Evolutionary conservation across 2,113 vertebrate species (phyloP).

Genomic region (Maylandia zebra): DNA sequence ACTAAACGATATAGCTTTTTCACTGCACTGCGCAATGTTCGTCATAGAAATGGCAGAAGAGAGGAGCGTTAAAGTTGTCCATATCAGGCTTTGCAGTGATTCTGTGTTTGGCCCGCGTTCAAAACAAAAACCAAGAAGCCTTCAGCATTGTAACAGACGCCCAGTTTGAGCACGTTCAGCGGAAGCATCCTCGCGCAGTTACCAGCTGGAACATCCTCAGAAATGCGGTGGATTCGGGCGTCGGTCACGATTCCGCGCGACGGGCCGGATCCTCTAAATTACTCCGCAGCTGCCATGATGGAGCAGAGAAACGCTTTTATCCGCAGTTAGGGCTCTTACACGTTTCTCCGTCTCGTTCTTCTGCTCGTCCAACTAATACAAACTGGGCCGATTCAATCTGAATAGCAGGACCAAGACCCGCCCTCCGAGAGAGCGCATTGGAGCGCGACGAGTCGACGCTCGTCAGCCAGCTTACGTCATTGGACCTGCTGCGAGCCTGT

Average conservation of each 20-base stretch:
- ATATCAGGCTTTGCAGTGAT: background rate
- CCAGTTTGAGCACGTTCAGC: constrained; percentile 39
- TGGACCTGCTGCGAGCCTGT: constrained; percentile 17
- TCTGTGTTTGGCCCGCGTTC: constrained; percentile 30
- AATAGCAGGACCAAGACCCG: constrained; percentile 1
- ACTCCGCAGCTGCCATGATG: background rate
- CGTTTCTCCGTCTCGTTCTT: background rate
- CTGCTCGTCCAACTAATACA: constrained; percentile 49
- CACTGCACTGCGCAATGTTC: constrained; percentile 73
- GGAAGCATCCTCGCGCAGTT: constrained; percentile 47
- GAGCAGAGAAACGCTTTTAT: background rate
- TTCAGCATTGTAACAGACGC: constrained; percentile 46
- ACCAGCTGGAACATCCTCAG: constrained; percentile 19
- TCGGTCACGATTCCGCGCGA: background rate
- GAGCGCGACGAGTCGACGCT: background rate
- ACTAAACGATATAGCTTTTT: constrained; percentile 30
- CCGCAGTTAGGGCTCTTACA: background rate
- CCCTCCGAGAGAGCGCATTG: constrained; percentile 46
- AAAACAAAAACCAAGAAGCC: constrained; percentile 32
- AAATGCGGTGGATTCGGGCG: background rate
- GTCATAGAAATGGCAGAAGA: constrained; percentile 17
- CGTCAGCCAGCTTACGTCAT: background rate
- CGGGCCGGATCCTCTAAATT: background rate
- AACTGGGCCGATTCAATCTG: constrained; percentile 51
- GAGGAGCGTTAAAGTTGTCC: background rate